Percentiles rank a stretch among this genome's conserved stretches.
phyloP scores from a whole-genome alignment of 2,113 vertebrate species.

The Tragelaphus buxtoni region DNA sequence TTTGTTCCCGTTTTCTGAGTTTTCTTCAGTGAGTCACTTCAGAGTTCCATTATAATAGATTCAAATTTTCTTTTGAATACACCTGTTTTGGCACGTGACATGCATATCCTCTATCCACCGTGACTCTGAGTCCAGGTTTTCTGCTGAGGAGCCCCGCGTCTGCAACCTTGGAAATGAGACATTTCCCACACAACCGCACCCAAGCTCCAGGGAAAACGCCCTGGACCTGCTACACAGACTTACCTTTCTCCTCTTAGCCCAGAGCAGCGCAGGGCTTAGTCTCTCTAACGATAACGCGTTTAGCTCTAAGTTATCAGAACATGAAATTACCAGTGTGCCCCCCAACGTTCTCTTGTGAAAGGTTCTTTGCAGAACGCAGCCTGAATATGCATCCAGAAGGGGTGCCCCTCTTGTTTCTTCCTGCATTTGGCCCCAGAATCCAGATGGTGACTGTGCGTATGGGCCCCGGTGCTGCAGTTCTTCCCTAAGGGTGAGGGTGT shows the following conservation, averaged over 20 bases:
- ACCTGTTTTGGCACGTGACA: neutral
- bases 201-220: neutral
- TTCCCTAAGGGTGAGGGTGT: neutral
- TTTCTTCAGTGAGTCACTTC: neutral
- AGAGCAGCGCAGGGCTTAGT: neutral
- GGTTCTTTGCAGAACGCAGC: neutral
- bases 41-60: neutral
- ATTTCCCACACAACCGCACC: neutral
- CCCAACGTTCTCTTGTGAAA: neutral
- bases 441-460: accelerated
- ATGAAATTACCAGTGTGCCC: too few species aligned
- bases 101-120: neutral
- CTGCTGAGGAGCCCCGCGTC: neutral
- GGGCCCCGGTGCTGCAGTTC: accelerated
- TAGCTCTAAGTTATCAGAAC: neutral
- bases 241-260: neutral
- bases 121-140: neutral
- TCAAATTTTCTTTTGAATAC: neutral
- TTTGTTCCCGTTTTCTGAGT: neutral
- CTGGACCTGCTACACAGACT: neutral
- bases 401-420: accelerated
- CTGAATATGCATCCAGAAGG: neutral
- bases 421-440: neutral
- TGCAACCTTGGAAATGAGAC: accelerated
- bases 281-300: neutral